Percentiles rank a stretch among this genome's conserved stretches.
These are phyloP conservation scores for Ondatra zibethicus DNA, from an alignment of 2,113 vertebrate genomes.

Conservation along the genomic window DNA sequence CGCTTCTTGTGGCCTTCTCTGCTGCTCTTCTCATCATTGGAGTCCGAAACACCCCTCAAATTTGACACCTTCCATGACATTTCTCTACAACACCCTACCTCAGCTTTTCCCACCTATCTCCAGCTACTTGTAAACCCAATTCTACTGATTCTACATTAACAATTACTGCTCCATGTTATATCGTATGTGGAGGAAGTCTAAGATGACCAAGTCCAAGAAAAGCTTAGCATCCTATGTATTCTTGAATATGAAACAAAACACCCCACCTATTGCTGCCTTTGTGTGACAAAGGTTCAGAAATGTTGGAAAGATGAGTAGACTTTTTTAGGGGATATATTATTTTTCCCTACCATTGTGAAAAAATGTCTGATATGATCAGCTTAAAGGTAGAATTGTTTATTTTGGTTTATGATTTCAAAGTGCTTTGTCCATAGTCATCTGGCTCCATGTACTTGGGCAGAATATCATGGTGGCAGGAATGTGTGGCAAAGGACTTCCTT, in stretches of 20 bases:
- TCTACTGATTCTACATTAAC: neutral
- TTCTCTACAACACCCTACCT: neutral
- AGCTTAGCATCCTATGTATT: neutral
- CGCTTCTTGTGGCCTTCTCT: neutral
- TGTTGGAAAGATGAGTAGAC: neutral
- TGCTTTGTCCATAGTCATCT: neutral
- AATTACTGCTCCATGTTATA: neutral
- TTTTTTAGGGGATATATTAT: neutral
- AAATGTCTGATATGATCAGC: neutral
- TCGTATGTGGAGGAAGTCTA: neutral
- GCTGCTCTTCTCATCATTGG: neutral
- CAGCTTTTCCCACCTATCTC: neutral
- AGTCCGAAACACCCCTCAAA: neutral
- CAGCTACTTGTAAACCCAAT: neutral
- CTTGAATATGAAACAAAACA: neutral
- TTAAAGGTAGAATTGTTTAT: neutral
- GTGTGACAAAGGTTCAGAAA: neutral
- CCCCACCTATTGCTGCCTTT: neutral
- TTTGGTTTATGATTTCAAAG: neutral
- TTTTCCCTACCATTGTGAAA: neutral
- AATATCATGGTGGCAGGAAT: neutral
- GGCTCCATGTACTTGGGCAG: neutral
- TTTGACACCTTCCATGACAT: neutral
- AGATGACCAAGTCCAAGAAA: neutral
- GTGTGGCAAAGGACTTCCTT: neutral